A percentile compares a stretch with the other conserved stretches of the same genome.
Conservation (phyloP, 2,113 vertebrate species). For the Lagopus leucura region DNA sequence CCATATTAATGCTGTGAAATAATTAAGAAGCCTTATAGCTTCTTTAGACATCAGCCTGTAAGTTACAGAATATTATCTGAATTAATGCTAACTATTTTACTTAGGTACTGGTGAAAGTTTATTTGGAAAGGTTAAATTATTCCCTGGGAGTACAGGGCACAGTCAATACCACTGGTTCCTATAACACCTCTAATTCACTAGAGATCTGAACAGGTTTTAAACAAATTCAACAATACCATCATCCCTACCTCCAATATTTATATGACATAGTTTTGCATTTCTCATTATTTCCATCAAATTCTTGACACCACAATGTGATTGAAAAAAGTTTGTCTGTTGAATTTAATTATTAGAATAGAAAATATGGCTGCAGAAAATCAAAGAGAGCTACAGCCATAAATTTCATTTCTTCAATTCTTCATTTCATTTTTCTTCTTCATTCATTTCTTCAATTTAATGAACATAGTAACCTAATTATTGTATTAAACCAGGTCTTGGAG, state of each 20-base stretch:
- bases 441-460: too few relatives aligned
- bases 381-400: not conserved
- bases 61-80: not conserved
- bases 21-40: not conserved
- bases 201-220: not conserved
- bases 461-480: not conserved
- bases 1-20: not conserved
- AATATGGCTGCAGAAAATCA: not conserved
- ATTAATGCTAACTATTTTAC: not conserved
- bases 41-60: not conserved
- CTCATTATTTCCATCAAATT: not conserved
- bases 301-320: not conserved
- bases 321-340: not conserved
- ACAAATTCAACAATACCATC: not conserved
- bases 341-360: not conserved
- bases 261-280: not conserved
- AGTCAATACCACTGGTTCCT: rapidly evolving
- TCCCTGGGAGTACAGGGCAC: not conserved
- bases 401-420: not conserved
- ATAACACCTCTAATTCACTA: not conserved
- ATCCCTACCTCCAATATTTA: rapidly evolving
- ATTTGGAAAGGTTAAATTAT: not conserved
- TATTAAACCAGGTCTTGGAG: not conserved
- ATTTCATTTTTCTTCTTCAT: not conserved
- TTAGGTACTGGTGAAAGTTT: not conserved